phyloP scores from a whole-genome alignment of 2,888 invertebrate genomes.

The Leucania comma region DNA sequence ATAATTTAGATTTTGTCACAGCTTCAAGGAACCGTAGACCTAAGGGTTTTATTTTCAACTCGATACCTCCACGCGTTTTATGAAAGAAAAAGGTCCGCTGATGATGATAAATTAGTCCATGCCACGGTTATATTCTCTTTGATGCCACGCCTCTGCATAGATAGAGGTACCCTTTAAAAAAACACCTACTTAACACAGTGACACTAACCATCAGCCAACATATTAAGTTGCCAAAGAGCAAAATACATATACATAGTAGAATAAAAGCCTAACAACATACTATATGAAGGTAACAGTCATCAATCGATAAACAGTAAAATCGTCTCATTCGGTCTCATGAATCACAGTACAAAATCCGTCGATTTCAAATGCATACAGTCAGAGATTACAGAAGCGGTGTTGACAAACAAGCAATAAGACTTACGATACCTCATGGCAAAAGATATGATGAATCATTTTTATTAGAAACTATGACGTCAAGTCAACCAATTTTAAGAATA shows the following conservation, averaged over 20 bases:
- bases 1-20: too few relatives aligned
- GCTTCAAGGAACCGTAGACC: too few relatives aligned
- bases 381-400: background rate
- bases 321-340: constrained; percentile 2
- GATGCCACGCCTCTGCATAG: too few relatives aligned
- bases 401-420: constrained; percentile 12
- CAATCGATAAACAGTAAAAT: background rate
- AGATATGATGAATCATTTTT: constrained; percentile 27
- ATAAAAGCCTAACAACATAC: background rate
- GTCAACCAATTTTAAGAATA: background rate
- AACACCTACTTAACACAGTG: background rate
- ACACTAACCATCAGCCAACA: background rate
- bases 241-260: background rate
- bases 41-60: too few relatives aligned
- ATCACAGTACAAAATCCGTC: constrained; percentile 10
- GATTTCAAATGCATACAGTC: constrained; percentile 3
- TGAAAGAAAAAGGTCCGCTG: too few relatives aligned
- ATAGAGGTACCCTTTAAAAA: too few relatives aligned
- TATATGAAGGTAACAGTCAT: background rate
- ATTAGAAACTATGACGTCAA: constrained; percentile 13
- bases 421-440: background rate
- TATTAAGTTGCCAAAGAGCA: background rate
- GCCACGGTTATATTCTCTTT: too few relatives aligned
- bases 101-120: too few relatives aligned
- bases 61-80: too few relatives aligned